Evolutionary conservation across 1,140 invertebrate species (phyloP), one percentile per base, ranked within the genome.

Genomic region (Battus philenor): DNA sequence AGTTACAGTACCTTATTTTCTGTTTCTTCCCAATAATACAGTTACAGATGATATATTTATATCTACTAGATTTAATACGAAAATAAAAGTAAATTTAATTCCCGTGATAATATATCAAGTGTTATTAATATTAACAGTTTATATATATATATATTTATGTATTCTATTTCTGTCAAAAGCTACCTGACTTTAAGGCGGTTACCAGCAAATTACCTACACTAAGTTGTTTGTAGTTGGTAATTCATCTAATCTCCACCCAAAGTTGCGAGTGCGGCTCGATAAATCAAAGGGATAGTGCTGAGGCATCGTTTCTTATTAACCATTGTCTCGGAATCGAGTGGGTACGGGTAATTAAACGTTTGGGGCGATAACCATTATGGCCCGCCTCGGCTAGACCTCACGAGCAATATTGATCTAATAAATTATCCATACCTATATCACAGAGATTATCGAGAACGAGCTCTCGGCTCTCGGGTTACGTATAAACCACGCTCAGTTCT

Each of bases 321-420:
- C 65, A 75, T 75, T 78, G 74, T 78, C 69, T 75, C 56, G 65
- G 11, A 55, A 64, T 68, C 51, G 63, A 71, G 60, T 55, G 58
- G 59, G 74, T 75, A 78, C 53, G 58, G 59, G 74, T 75, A 78
- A 78, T 78, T 78, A 78, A 78, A 71, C 64, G 51, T 44, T 57
- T 8, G 41, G 52, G 52, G 45, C 65, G 68, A 79, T 79, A 76
- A 76, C 75, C 62, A 69, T 79, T 75, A 74, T 59, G 55, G 59
- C 59, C 49, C 53, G 57, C 43, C 47, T 52, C 53, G 62, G 64
- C 55, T 66, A 76, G 69, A 71, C 65, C 69, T 66, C 47, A 45
- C 50, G 43, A 62, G 54, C 61, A 59, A 78, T 79, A 79, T 79
- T 79, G 71, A 74, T 74, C 69, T 64, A 68, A 79, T 79, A 79